Percentiles rank a stretch among this genome's conserved stretches.
Evolutionary conservation across 2,113 vertebrate species (phyloP).

Genomic region (Stigmatopora nigra): DNA sequence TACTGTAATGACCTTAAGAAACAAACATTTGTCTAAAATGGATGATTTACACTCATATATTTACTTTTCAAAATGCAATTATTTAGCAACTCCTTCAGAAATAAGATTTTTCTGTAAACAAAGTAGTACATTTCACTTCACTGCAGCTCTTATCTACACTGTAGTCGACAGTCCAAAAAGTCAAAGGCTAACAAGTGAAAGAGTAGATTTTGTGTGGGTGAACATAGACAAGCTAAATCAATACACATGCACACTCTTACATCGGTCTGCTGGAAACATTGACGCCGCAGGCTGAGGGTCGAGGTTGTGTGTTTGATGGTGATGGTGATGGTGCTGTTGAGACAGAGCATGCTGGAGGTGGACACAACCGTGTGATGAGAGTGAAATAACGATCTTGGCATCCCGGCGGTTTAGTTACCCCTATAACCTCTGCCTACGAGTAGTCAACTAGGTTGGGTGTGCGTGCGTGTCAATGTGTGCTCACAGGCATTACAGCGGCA

Average conservation of each 20-base stretch:
- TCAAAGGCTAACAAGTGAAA: constrained; percentile 56
- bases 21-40: neutral
- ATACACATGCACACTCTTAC: constrained; percentile 39
- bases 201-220: constrained; percentile 57
- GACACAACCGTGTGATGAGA: constrained; percentile 51
- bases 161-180: constrained; percentile 42
- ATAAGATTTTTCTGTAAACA: neutral
- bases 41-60: neutral
- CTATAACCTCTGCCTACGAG: constrained; percentile 51
- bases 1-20: neutral
- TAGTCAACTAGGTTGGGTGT: constrained; percentile 18
- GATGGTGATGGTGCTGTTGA: constrained; percentile 39
- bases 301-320: constrained; percentile 37
- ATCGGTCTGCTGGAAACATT: constrained; percentile 42
- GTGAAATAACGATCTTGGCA: constrained; percentile 59
- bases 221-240: constrained; percentile 48
- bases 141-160: constrained; percentile 19
- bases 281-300: constrained; percentile 47
- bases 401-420: constrained; percentile 54
- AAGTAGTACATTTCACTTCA: neutral
- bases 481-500: constrained; percentile 33
- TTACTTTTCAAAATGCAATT: neutral
- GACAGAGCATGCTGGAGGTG: constrained; percentile 39
- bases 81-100: neutral
- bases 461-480: constrained; percentile 28